These are phyloP conservation scores for Drosophila pullipes DNA, from an alignment of 2,888 invertebrate species.

Conservation along the genomic window DNA sequence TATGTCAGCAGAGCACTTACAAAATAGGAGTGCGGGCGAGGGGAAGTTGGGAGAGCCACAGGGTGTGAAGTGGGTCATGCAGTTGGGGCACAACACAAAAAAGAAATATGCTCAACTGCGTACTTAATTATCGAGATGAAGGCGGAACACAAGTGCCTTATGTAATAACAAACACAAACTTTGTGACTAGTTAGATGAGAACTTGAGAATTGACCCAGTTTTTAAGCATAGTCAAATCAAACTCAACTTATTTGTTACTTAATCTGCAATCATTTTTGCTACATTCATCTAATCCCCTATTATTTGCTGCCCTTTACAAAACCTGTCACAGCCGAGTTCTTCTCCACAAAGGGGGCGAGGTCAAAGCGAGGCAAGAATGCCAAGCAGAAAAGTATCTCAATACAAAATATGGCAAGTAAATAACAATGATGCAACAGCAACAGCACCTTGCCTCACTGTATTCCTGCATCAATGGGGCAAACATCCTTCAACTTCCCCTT, in stretches of 20 bases:
- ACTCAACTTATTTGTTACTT: constrained; percentile 48
- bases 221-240: constrained; percentile 6
- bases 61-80: constrained; percentile 13
- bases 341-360: constrained; percentile 29
- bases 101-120: constrained; percentile 37
- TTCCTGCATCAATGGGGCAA: constrained; percentile 41
- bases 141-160: not conserved
- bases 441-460: constrained; percentile 52
- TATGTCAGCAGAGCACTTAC: constrained; percentile 63
- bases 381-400: constrained; percentile 65
- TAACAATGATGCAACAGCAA: constrained; percentile 43
- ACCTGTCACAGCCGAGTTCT: constrained; percentile 58
- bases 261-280: constrained; percentile 41
- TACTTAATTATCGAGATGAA: constrained; percentile 48
- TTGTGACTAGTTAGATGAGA: not conserved
- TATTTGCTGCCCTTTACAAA: constrained; percentile 44
- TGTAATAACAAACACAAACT: not conserved
- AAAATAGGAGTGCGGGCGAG: not conserved
- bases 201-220: constrained; percentile 15
- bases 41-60: not conserved
- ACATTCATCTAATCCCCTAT: constrained; percentile 28
- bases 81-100: constrained; percentile 9
- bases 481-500: constrained; percentile 3
- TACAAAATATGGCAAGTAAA: constrained; percentile 39
- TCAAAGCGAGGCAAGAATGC: constrained; percentile 44